A percentile compares a stretch with the other conserved stretches of the same genome.
Evolutionary conservation across 2,888 invertebrate genomes (phyloP).

Genomic region (Calameuta idolon): DNA sequence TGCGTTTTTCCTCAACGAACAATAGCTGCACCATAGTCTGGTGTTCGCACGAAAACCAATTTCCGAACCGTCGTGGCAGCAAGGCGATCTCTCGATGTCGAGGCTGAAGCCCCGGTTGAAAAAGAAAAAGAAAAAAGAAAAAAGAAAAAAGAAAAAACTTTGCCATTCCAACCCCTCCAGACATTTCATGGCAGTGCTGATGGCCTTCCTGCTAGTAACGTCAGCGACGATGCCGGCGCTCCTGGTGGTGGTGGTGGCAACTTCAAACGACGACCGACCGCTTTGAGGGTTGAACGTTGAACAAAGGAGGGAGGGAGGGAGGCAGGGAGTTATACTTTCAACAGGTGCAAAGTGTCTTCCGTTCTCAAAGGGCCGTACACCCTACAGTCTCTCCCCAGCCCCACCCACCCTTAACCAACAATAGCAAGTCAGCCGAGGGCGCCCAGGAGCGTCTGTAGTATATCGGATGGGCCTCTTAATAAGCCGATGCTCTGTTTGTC

Average conservation of each 20-base stretch:
- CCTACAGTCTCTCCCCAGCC: neutral
- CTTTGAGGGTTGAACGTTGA: slow-evolving; percentile 4
- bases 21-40: neutral
- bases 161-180: neutral
- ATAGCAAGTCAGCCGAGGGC: neutral
- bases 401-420: neutral
- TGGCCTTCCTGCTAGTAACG: neutral
- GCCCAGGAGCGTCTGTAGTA: neutral
- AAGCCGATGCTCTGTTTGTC: slow-evolving; percentile 19
- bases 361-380: slow-evolving; percentile 12
- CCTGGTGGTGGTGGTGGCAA: neutral
- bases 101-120: neutral
- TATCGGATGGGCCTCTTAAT: slow-evolving; percentile 15
- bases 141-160: neutral
- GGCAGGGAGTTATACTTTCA: slow-evolving; percentile 38
- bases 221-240: neutral
- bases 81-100: neutral
- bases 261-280: slow-evolving; percentile 6
- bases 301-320: neutral
- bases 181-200: neutral
- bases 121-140: too few relatives aligned
- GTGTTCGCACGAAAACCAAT: slow-evolving; percentile 50
- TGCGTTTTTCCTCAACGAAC: neutral
- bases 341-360: slow-evolving; percentile 50
- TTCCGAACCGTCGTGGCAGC: slow-evolving; percentile 46